Evolutionary conservation across 1,140 invertebrate genomes (phyloP).

Genomic region (Elymnias hypermnestra): DNA sequence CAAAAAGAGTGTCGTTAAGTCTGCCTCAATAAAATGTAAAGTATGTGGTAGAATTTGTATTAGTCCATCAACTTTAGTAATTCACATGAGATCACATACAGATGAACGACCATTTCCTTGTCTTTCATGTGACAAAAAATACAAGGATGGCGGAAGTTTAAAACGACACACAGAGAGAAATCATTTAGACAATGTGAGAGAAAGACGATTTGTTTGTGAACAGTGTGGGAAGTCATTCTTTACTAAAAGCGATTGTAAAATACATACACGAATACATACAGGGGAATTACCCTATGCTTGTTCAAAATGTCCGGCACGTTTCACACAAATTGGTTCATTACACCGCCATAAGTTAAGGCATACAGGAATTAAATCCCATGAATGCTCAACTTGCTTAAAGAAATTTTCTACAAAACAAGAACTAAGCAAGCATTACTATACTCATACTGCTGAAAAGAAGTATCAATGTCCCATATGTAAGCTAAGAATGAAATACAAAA

Average conservation of each 20-base stretch:
- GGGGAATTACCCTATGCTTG: conserved; percentile 58
- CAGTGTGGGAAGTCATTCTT: conserved; percentile 77
- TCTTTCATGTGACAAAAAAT: conserved; percentile 56
- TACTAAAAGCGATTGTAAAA: conserved; percentile 38
- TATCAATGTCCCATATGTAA: conserved; percentile 49
- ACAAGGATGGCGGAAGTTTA: conserved; percentile 64
- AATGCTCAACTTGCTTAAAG: conserved; percentile 82
- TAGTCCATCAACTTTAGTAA: conserved; percentile 33
- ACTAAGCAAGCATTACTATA: conserved; percentile 36
- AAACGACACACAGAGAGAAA: conserved; percentile 53
- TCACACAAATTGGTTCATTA: conserved; percentile 49
- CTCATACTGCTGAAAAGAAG: conserved; percentile 47
- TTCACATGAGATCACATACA: conserved; percentile 58
- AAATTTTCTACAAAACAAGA: conserved; percentile 45
- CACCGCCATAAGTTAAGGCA: conserved; percentile 82
- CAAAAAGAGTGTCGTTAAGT: not conserved
- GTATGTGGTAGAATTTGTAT: conserved; percentile 78
- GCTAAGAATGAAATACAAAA: conserved; percentile 46
- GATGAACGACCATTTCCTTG: conserved; percentile 47
- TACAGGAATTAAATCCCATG: conserved; percentile 83
- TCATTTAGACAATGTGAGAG: conserved; percentile 27
- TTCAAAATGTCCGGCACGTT: conserved; percentile 39
- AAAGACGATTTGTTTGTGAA: conserved; percentile 70
- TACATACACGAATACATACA: conserved; percentile 56
- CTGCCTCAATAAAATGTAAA: conserved; percentile 69